Conservation (phyloP, 1,140 invertebrate genomes). For the Drosophila melanica region DNA sequence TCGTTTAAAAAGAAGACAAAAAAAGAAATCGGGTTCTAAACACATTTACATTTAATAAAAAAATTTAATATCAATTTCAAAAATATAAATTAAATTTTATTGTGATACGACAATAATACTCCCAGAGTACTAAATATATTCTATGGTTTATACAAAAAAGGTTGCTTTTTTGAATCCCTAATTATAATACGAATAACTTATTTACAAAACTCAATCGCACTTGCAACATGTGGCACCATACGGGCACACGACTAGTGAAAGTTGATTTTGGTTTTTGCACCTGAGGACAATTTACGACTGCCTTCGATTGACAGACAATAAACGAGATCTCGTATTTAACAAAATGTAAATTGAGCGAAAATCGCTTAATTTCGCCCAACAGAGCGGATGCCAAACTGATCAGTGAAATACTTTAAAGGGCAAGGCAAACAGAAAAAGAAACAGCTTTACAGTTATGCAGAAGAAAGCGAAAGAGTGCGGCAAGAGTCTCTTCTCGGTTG, state of each 20-base stretch:
- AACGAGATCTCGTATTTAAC: slow-evolving; percentile 57
- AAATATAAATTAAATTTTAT: too few species aligned
- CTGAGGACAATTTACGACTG: slow-evolving; percentile 45
- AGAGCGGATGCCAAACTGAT: neutral
- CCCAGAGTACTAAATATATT: too few species aligned
- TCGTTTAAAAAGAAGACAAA: too few species aligned
- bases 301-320: slow-evolving; percentile 64
- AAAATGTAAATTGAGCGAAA: slow-evolving; percentile 79
- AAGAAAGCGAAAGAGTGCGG: slow-evolving; percentile 31
- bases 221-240: slow-evolving; percentile 45
- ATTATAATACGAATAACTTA: neutral
- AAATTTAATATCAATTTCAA: too few species aligned
- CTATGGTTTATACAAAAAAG: too few species aligned
- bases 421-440: slow-evolving; percentile 11
- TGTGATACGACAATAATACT: too few species aligned
- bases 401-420: slow-evolving; percentile 41
- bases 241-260: slow-evolving; percentile 60
- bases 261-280: slow-evolving; percentile 57
- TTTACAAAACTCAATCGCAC: slow-evolving; percentile 7
- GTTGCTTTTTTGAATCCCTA: too few species aligned
- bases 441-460: slow-evolving; percentile 55
- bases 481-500: slow-evolving; percentile 5
- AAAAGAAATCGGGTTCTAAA: too few species aligned
- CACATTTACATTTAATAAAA: too few species aligned
- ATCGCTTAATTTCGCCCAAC: slow-evolving; percentile 68